phyloP scores from a whole-genome alignment of 2,113 vertebrate species.

The Drymodes brunneopygia region DNA sequence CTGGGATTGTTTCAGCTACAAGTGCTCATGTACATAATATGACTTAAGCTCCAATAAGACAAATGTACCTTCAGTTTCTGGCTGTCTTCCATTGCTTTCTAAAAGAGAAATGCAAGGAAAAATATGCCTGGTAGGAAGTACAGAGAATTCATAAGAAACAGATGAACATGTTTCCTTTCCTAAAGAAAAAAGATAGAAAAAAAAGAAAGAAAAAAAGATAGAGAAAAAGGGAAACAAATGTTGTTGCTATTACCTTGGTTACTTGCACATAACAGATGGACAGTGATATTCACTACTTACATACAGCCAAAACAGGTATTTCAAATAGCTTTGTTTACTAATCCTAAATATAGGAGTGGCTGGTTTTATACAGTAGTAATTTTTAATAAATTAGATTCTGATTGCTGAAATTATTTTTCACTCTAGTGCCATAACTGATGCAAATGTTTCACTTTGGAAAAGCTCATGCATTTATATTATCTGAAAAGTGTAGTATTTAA shows the following conservation, averaged over 20 bases:
- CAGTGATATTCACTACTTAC: background rate
- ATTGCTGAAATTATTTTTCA: constrained; percentile 48
- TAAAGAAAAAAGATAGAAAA: background rate
- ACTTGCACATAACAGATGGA: constrained; percentile 40
- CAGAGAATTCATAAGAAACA: constrained; percentile 10
- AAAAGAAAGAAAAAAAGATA: background rate
- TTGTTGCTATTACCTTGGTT: constrained; percentile 5
- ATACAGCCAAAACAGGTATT: background rate
- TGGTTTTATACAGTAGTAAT: constrained; percentile 29
- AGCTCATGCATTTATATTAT: constrained; percentile 49
- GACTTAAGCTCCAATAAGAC: background rate
- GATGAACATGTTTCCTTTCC: background rate
- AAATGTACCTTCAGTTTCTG: background rate
- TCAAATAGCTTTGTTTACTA: constrained; percentile 5
- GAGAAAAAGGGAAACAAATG: background rate
- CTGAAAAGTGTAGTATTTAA: constrained; percentile 8
- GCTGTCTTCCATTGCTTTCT: background rate
- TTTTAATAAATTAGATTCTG: constrained; percentile 62
- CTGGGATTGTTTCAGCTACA: background rate
- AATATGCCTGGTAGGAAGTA: background rate
- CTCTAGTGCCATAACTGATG: constrained; percentile 24
- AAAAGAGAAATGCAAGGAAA: background rate
- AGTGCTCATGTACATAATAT: background rate
- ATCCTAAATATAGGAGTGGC: background rate
- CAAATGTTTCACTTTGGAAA: constrained; percentile 36